Conservation (phyloP, 2,113 vertebrate species). For the Cromileptes altivelis region DNA sequence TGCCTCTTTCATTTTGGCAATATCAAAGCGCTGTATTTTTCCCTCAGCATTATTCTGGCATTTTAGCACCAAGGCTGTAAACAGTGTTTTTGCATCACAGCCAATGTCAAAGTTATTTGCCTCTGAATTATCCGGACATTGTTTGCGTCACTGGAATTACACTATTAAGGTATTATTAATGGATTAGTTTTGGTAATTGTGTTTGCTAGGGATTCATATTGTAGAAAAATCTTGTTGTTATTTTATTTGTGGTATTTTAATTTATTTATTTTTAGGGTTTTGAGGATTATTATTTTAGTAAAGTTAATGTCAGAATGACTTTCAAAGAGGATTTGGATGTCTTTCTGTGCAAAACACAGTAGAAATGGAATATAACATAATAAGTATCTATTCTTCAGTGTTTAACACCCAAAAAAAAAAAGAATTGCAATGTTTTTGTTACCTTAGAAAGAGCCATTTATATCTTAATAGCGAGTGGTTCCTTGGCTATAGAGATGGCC, state of each 20-base stretch:
- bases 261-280: background rate
- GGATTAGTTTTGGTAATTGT: background rate
- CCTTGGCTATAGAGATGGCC: no score
- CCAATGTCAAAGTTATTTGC: background rate
- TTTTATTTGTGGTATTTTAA: background rate
- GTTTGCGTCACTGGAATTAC: background rate
- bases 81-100: slow-evolving; percentile 14
- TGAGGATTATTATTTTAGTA: background rate
- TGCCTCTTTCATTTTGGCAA: slow-evolving; percentile 32
- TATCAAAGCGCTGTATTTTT: slow-evolving; percentile 40
- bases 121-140: background rate
- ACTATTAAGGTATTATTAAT: background rate
- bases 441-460: no score
- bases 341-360: background rate
- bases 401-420: no score
- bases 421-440: no score
- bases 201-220: background rate
- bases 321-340: background rate
- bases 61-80: slow-evolving; percentile 10
- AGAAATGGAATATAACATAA: no score
- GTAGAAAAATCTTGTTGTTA: background rate
- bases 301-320: background rate
- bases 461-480: no score
- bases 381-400: no score
- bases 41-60: slow-evolving; percentile 13